A percentile compares a stretch with the other conserved stretches of the same genome.
Evolutionary conservation across 2,797 vertebrate species (phyloP).

Genomic region (Avahi laniger): DNA sequence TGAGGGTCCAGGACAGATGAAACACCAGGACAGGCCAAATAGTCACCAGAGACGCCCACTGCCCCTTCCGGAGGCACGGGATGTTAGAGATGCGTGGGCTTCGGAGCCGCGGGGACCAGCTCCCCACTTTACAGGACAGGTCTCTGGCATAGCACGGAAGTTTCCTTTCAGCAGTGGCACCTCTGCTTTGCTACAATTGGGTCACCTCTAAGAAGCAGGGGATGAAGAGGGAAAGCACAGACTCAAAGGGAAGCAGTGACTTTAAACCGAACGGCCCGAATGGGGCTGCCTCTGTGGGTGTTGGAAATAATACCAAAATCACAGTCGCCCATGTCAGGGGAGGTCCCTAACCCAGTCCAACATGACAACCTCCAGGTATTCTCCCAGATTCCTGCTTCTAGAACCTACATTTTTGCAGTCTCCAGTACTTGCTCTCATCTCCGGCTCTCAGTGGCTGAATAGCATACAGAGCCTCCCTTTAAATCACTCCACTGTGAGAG

Average conservation of each 20-base stretch:
- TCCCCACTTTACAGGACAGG: background rate
- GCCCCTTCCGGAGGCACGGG: background rate
- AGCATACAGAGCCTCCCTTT: background rate
- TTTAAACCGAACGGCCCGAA: background rate
- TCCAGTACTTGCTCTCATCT: background rate
- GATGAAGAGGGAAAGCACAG: background rate
- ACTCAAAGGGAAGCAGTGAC: background rate
- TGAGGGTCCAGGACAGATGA: background rate
- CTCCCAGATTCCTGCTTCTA: background rate
- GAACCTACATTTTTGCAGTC: background rate
- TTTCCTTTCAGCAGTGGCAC: background rate
- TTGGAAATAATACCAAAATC: background rate
- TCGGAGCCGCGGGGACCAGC: fast-evolving
- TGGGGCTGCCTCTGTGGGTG: fast-evolving
- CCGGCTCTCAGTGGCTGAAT: background rate
- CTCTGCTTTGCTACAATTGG: background rate
- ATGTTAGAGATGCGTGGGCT: background rate
- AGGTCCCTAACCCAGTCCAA: background rate
- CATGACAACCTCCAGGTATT: background rate
- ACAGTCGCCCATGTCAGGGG: too few species aligned
- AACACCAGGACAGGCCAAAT: background rate
- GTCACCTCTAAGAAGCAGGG: background rate
- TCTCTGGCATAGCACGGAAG: background rate
- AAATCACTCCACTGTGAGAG: background rate
- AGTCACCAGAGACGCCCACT: background rate